Conservation (phyloP, 1,140 invertebrate genomes). For the Harlomillsia oculata region DNA sequence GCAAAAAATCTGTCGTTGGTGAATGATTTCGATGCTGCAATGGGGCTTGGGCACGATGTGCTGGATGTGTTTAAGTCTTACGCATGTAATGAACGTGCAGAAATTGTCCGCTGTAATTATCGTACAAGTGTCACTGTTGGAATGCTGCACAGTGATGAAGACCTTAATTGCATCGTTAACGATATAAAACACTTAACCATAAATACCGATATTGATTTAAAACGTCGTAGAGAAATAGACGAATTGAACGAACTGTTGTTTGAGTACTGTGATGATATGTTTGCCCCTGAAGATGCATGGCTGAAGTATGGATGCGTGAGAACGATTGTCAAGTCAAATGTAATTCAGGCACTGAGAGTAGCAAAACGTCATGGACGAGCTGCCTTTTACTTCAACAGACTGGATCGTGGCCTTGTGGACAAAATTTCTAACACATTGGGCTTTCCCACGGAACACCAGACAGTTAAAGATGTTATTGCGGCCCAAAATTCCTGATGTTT, state of each 20-base stretch:
- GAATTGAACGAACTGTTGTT: conserved; percentile 4
- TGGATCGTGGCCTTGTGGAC: conserved; percentile 5
- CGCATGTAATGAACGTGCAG: neutral
- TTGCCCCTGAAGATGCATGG: conserved; percentile 4
- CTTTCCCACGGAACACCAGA: conserved; percentile 8
- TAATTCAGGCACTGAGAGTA: conserved; percentile 3
- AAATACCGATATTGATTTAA: conserved; percentile 12
- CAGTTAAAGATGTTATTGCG: too few relatives aligned
- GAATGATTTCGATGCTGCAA: conserved; percentile 1
- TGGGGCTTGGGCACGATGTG: neutral
- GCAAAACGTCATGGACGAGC: conserved; percentile 22
- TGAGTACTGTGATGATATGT: conserved; percentile 22
- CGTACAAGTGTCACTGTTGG: neutral
- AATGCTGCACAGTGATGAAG: neutral
- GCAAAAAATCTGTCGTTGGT: conserved; percentile 1
- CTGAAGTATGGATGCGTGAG: conserved; percentile 15
- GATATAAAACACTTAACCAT: neutral
- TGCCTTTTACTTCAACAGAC: conserved; percentile 23
- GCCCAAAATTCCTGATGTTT: too few relatives aligned
- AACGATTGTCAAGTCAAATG: conserved; percentile 24
- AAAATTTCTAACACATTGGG: conserved; percentile 14
- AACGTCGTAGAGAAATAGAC: neutral
- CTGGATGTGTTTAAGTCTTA: neutral
- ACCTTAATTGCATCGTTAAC: neutral
- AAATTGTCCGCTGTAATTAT: neutral